A percentile compares a stretch with the other conserved stretches of the same genome.
phyloP scores from a whole-genome alignment of 2,888 invertebrate species.

The Sepiola atlantica region DNA sequence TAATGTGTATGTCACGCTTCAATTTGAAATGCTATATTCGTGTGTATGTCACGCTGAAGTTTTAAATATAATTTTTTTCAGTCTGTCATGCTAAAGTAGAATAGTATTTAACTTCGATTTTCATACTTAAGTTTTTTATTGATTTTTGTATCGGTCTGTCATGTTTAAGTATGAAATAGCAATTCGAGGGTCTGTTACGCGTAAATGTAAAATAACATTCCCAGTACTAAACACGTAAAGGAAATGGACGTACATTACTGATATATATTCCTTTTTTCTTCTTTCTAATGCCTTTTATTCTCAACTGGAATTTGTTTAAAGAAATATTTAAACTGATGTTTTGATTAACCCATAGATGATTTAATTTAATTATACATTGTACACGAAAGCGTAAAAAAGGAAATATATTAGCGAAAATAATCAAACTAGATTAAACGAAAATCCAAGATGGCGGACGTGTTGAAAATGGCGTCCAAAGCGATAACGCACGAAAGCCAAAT shows the following conservation, averaged over 20 bases:
- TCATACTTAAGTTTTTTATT: too few relatives aligned
- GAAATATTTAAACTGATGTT: slow-evolving; percentile 4
- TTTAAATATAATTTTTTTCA: too few relatives aligned
- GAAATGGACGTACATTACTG: not conserved
- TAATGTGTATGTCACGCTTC: too few relatives aligned
- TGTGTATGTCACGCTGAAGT: too few relatives aligned
- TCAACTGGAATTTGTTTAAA: not conserved
- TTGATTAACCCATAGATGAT: not conserved
- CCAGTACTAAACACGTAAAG: too few relatives aligned
- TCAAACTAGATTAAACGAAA: not conserved
- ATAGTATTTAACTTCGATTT: too few relatives aligned
- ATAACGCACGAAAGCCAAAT: not conserved
- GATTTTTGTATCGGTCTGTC: too few relatives aligned
- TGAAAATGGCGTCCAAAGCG: not conserved
- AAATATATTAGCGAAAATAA: not conserved
- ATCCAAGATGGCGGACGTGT: not conserved
- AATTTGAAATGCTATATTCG: too few relatives aligned
- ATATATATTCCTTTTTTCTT: not conserved
- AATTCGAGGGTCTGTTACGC: too few relatives aligned
- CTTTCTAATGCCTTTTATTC: not conserved
- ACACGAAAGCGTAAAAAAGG: not conserved
- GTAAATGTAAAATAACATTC: too few relatives aligned
- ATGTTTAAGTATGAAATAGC: too few relatives aligned
- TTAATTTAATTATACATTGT: not conserved
- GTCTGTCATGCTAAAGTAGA: too few relatives aligned